phyloP scores from a whole-genome alignment of 2,888 invertebrate genomes.

The Frankliniella fusca region DNA sequence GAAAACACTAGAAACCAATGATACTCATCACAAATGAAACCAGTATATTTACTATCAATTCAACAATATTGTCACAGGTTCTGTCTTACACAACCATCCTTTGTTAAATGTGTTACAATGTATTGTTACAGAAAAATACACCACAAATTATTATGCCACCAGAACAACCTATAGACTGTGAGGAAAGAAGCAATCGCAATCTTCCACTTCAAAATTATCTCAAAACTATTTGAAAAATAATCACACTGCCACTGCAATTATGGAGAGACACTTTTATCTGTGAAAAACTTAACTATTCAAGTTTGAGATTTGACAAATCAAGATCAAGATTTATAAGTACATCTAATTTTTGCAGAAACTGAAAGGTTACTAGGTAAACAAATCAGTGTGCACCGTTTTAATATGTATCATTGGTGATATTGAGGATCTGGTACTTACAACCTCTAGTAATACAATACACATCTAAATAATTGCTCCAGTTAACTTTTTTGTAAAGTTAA shows the following conservation, averaged over 20 bases:
- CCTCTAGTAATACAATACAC: neutral
- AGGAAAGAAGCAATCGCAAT: neutral
- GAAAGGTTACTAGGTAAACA: neutral
- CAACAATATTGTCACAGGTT: conserved; percentile 20
- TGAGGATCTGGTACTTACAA: neutral
- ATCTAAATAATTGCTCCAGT: too few species aligned
- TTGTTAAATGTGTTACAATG: neutral
- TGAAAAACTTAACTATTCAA: neutral
- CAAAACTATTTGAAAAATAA: too few species aligned
- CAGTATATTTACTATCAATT: neutral
- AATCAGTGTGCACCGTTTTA: conserved; percentile 1
- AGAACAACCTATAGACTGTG: neutral
- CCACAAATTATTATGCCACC: conserved; percentile 2
- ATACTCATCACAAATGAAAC: neutral
- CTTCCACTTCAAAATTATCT: neutral
- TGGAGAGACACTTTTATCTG: neutral
- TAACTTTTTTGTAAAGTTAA: neutral
- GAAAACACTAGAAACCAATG: neutral
- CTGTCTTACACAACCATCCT: neutral
- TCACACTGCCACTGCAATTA: neutral
- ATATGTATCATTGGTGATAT: neutral
- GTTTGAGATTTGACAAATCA: neutral
- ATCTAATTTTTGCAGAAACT: conserved; percentile 8
- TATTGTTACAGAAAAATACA: conserved; percentile 4
- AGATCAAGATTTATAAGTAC: neutral